Evolutionary conservation across 1,140 invertebrate genomes (phyloP), one percentile per base, ranked within the genome.

Genomic region (Anagrus nilaparvatae): DNA sequence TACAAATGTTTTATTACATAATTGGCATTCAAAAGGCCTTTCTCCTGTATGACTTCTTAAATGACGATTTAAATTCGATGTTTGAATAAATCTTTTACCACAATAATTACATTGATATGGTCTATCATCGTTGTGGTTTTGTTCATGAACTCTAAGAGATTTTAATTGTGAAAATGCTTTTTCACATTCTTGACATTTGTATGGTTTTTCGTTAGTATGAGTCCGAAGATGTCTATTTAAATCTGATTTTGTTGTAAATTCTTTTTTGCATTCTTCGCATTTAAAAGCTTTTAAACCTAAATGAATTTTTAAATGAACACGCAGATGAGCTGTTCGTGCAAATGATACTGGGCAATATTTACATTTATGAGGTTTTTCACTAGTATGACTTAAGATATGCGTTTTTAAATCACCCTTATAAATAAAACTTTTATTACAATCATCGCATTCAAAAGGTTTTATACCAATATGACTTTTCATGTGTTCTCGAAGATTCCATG

Each of bases 91-190:
- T 1, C 73, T 70, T 59, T 83, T 84, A 6, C 76, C 76, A 54
- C 84, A 87, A 16, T 81, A 68, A 47, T 81, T 74, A 50, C 84
- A 87, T 23, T 73, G 63, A 54, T 84, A 80, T 0, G 83, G 82
- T 50, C 83, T 83, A 52, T 84, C 82, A 3, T 84, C 82, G 4
- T 74, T 70, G 43, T 82, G 79, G 47, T 72, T 71, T 5, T 67
- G 49, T 56, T 67, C 65, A 46, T 72, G 69, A 13, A 57, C 53
- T 17, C 65, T 64, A 27, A 78, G 52, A 33, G 67, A 66, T 29
- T 65, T 61, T 40, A 71, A 71, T 32, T 71, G 76, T 14, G 77
- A 70, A 20, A 83, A 81, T 2, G 72, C 58, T 30, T 80, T 72
- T 7, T 69, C 67, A 54, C 81, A 65, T n/a, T 63, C 38, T 25